phyloP scores from a whole-genome alignment of 2,797 vertebrate genomes.

The Rhinophrynus dorsalis region DNA sequence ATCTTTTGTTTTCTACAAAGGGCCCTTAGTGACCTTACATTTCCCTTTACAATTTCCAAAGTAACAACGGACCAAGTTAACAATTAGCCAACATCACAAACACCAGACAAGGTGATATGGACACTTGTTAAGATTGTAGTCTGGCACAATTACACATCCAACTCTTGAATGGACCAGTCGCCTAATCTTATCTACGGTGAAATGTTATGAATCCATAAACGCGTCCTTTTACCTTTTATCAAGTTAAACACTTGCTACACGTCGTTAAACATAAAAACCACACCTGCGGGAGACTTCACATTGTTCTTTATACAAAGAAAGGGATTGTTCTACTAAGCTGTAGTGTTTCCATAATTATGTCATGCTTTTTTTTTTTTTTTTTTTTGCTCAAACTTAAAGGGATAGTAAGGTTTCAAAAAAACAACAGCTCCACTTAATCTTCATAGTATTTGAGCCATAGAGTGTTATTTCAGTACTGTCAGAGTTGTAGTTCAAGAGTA shows the following conservation, averaged over 20 bases:
- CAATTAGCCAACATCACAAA: constrained; percentile 23
- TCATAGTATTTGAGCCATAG: too few species aligned
- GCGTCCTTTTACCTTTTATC: constrained; percentile 23
- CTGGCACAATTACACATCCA: constrained; percentile 1
- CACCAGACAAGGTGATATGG: constrained; percentile 6
- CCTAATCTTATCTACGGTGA: constrained; percentile 19
- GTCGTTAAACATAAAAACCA: constrained; percentile 4
- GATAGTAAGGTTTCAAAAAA: too few species aligned
- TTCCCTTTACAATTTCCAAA: background rate
- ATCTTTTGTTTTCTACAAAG: too few species aligned
- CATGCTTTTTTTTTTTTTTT: too few species aligned
- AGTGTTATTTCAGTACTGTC: too few species aligned
- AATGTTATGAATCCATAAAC: constrained; percentile 8
- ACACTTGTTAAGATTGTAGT: background rate
- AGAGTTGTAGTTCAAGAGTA: too few species aligned
- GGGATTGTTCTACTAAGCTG: background rate
- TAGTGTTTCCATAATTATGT: too few species aligned
- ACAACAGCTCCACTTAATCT: too few species aligned
- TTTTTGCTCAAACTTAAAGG: too few species aligned
- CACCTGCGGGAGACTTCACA: background rate
- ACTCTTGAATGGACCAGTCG: constrained; percentile 1
- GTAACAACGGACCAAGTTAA: constrained; percentile 16
- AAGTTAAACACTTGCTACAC: constrained; percentile 18
- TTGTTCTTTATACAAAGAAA: background rate
- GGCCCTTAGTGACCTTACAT: constrained; percentile 5